These are phyloP conservation scores for Cariama cristata DNA, from an alignment of 2,113 vertebrate genomes.

Conservation along the genomic window DNA sequence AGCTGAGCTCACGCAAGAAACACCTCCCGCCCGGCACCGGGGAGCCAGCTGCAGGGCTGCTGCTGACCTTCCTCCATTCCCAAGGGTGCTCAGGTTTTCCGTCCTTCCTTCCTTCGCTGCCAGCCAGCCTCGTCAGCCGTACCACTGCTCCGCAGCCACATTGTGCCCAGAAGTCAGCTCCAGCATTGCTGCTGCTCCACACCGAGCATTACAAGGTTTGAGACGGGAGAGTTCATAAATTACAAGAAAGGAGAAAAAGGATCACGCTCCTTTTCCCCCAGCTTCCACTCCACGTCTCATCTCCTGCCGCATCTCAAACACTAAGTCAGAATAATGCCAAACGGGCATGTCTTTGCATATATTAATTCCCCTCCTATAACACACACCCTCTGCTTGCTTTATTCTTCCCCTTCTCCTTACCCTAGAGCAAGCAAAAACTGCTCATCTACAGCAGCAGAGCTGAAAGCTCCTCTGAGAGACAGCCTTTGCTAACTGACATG, in stretches of 20 bases:
- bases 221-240: not conserved
- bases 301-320: not conserved
- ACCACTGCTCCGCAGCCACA: not conserved
- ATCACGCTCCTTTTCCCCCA: not conserved
- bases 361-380: not conserved
- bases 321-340: not conserved
- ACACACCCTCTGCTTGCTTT: not conserved
- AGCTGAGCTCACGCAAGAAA: not conserved
- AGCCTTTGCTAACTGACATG: not conserved
- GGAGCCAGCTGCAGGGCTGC: not conserved
- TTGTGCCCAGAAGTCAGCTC: not conserved
- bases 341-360: not conserved
- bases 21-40: rapidly evolving
- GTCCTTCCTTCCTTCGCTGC: not conserved
- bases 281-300: not conserved
- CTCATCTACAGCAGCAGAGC: not conserved
- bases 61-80: not conserved
- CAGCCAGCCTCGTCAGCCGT: not conserved
- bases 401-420: not conserved
- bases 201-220: not conserved
- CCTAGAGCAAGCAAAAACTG: not conserved
- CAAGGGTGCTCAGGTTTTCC: not conserved
- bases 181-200: not conserved
- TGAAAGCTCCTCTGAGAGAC: not conserved
- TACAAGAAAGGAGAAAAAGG: not conserved